Conservation (phyloP, 2,797 vertebrate species). For the Hydrocynus forskahlii region DNA sequence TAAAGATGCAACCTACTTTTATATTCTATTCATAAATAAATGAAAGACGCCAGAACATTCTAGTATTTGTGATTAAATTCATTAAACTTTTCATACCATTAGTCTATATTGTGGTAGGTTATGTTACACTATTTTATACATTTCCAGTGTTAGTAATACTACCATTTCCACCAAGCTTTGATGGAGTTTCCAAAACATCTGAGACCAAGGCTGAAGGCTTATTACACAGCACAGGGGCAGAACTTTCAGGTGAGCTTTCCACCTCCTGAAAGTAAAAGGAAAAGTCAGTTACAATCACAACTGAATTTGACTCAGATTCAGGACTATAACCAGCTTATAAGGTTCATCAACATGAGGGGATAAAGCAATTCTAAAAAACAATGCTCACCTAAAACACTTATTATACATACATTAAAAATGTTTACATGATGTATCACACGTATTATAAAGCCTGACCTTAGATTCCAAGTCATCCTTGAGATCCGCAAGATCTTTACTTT, state of each 20-base stretch:
- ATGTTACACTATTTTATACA: neutral
- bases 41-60: neutral
- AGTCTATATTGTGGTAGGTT: too few species aligned
- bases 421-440: too few species aligned
- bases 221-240: neutral
- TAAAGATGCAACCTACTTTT: too few species aligned
- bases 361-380: neutral
- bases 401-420: too few species aligned
- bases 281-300: neutral
- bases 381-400: too few species aligned
- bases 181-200: slow-evolving; percentile 12
- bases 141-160: slow-evolving; percentile 3
- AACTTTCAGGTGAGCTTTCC: slow-evolving; percentile 10
- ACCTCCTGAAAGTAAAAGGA: slow-evolving; percentile 15
- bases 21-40: too few species aligned
- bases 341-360: too few species aligned
- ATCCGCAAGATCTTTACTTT: slow-evolving; percentile 71
- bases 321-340: too few species aligned
- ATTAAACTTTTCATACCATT: too few species aligned
- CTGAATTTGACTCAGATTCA: too few species aligned
- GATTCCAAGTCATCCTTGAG: slow-evolving; percentile 56
- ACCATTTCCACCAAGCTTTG: slow-evolving; percentile 37
- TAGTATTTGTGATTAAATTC: neutral
- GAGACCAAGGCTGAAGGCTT: neutral
- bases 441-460: slow-evolving; percentile 60